A percentile compares a stretch with the other conserved stretches of the same genome.
Evolutionary conservation across 2,888 invertebrate genomes (phyloP).

Genomic region (Lasioglossum zephyrum): DNA sequence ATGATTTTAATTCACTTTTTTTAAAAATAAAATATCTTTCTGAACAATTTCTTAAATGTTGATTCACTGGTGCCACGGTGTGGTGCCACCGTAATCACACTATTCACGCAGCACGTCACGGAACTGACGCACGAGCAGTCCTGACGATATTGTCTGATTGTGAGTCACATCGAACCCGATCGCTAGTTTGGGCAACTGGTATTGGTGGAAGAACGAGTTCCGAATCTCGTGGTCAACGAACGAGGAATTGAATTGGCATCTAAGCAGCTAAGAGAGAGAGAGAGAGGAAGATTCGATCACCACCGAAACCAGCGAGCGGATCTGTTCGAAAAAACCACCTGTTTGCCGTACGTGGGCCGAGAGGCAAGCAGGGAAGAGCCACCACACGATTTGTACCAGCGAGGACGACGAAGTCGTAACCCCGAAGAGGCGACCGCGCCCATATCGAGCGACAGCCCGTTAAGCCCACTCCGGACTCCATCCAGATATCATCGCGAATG

Average conservation of each 20-base stretch:
- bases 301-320: neutral
- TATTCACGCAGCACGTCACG: neutral
- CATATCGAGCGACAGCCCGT: slow-evolving; percentile 78
- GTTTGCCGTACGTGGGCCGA: slow-evolving; percentile 50
- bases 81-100: neutral
- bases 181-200: neutral
- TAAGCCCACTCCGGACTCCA: slow-evolving; percentile 78
- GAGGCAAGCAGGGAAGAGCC: slow-evolving; percentile 45
- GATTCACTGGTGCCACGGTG: too few species aligned
- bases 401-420: slow-evolving; percentile 69
- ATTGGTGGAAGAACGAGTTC: neutral
- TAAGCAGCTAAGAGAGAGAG: neutral
- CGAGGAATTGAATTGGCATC: neutral
- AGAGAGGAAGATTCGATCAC: neutral
- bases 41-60: too few species aligned
- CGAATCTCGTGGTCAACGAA: slow-evolving; percentile 4
- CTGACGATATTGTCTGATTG: neutral
- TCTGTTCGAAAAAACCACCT: slow-evolving; percentile 53
- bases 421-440: slow-evolving; percentile 77
- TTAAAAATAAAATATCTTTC: too few species aligned
- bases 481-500: slow-evolving; percentile 82
- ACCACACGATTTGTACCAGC: slow-evolving; percentile 54
- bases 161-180: neutral
- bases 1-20: too few species aligned
- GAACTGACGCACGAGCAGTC: neutral